Evolutionary conservation across 2,113 vertebrate species (phyloP), one percentile per base, ranked within the genome.

Genomic region (Rhea americana): DNA sequence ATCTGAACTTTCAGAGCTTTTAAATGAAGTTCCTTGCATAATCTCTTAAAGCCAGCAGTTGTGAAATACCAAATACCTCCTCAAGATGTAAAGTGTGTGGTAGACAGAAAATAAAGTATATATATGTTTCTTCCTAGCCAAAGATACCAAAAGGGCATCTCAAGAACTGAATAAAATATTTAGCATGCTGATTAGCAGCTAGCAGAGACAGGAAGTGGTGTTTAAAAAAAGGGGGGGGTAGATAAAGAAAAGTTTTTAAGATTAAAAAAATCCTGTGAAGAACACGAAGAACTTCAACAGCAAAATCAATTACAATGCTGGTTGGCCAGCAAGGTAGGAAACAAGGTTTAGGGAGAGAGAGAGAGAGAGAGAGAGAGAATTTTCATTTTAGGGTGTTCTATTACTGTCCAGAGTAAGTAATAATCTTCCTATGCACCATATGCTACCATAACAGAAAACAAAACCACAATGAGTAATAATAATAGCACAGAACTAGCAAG

Each of bases 301-400:
- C 25, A 11, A 56, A 81, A 70, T 32, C 80, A 59, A 47, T 32
- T 25, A 9, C 53, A 5, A 7, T 48, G 2, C 22, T 89, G 2
- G 7, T 39, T 73, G 6, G 4, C 3, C 19, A 77, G 28, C 1
- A 35, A 61, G 7, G 22, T 81, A 37, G 8, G 4, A 87, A 83
- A 74, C 45, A 32, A 81, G 62, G 7, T 37, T 26, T 26, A 82
- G 20, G 87, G 5, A 72, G 15, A 45, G 8, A 89, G 5, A 50
- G 0, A 18, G 1, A 8, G 4, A 61, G 4, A 80, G 18, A 55
- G 8, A 87, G 4, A 55, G 0, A 18, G 2, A 11, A 1, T 61
- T 87, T 72, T 41, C 6, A 71, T 16, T 84, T 79, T 68, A 63
- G 15, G 3, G 1, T 65, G 1, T 19, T 78, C 16, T 41, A 11